Evolutionary conservation across 2,113 vertebrate genomes (phyloP).

Genomic region (Monopterus albus): DNA sequence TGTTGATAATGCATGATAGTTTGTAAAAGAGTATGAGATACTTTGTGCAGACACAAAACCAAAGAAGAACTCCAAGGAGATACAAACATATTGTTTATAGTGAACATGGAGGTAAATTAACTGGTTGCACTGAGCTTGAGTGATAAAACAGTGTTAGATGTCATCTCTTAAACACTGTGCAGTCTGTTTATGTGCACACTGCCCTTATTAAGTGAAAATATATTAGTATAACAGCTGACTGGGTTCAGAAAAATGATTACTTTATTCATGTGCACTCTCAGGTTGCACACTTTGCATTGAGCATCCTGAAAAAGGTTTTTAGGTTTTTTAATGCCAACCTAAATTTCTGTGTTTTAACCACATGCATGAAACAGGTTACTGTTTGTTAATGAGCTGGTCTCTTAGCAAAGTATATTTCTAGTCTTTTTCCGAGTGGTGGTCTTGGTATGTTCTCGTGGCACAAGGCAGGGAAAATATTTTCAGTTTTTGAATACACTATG

Average conservation of each 20-base stretch:
- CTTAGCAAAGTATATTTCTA: conserved; percentile 55
- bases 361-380: conserved; percentile 24
- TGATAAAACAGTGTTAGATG: conserved; percentile 36
- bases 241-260: not conserved
- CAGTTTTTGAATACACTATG: conserved; percentile 27
- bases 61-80: conserved; percentile 36
- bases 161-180: conserved; percentile 23
- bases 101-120: conserved; percentile 25
- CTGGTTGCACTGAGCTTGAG: conserved; percentile 32
- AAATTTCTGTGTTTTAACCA: conserved; percentile 9
- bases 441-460: conserved; percentile 9
- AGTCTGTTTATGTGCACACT: conserved; percentile 18
- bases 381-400: conserved; percentile 83
- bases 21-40: conserved; percentile 45
- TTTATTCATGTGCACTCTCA: no score
- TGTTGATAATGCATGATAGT: conserved; percentile 80
- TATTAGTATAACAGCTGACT: conserved; percentile 25
- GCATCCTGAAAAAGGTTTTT: conserved; percentile 12
- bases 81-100: conserved; percentile 27
- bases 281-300: conserved; percentile 37
- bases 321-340: conserved; percentile 22
- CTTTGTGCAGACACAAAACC: conserved; percentile 49
- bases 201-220: conserved; percentile 11
- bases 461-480: conserved; percentile 22
- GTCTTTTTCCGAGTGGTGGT: conserved; percentile 18